These are phyloP conservation scores for Diarsia dahlii DNA, from an alignment of 2,888 invertebrate species.

Conservation along the genomic window DNA sequence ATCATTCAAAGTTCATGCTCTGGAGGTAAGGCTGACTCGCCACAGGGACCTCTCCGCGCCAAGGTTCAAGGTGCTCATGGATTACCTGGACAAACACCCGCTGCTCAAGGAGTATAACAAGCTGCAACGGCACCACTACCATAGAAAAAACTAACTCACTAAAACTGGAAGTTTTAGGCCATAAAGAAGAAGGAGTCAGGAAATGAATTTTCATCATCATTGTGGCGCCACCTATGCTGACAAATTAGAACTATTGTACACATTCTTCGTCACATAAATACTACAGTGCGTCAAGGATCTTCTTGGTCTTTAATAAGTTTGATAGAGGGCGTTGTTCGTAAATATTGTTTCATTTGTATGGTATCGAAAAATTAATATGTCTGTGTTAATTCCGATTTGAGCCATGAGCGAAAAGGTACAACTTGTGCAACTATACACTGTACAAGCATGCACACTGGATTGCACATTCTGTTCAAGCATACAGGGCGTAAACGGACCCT, in stretches of 20 bases:
- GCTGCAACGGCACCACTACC: constrained; percentile 63
- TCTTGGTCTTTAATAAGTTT: background rate
- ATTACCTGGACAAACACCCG: constrained; percentile 84
- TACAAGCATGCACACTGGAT: too few relatives aligned
- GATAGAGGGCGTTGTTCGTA: background rate
- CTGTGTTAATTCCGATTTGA: too few relatives aligned
- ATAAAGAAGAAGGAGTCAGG: background rate
- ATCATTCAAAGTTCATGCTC: constrained; percentile 89
- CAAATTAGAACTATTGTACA: background rate
- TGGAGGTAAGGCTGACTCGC: constrained; percentile 92
- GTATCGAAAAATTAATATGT: too few relatives aligned
- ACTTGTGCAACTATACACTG: too few relatives aligned
- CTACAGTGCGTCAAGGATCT: background rate
- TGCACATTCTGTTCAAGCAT: too few relatives aligned
- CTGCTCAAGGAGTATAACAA: constrained; percentile 81
- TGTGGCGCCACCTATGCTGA: constrained; percentile 8
- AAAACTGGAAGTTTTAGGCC: too few relatives aligned
- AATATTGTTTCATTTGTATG: too few relatives aligned
- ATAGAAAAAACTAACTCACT: background rate
- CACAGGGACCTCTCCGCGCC: constrained; percentile 90
- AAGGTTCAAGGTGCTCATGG: constrained; percentile 83
- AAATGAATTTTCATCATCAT: background rate
- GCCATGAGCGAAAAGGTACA: too few relatives aligned
- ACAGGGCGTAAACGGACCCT: too few relatives aligned
- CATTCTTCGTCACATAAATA: background rate